phyloP scores from a whole-genome alignment of 2,888 invertebrate genomes.

The Blastobasis adustella region DNA sequence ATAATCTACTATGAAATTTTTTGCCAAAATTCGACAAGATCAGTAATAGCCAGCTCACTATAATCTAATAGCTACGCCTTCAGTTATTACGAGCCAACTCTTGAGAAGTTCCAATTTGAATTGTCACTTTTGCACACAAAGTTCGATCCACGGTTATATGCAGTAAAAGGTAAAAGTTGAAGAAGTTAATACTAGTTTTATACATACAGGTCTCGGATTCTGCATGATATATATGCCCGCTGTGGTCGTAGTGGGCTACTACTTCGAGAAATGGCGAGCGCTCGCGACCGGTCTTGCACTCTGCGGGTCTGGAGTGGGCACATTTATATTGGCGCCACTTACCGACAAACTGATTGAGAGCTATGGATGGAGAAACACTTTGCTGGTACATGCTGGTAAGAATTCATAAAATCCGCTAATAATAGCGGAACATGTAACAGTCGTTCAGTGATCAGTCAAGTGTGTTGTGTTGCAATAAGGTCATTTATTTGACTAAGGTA shows the following conservation, averaged over 20 bases:
- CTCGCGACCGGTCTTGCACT: conserved; percentile 97
- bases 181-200: no score
- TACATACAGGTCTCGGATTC: conserved; percentile 84
- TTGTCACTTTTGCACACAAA: no score
- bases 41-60: no score
- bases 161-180: no score
- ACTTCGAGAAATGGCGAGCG: conserved; percentile 97
- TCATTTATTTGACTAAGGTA: background rate
- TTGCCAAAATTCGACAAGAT: no score
- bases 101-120: no score
- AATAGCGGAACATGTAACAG: background rate
- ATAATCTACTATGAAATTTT: no score
- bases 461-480: background rate
- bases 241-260: conserved; percentile 95
- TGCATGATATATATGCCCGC: conserved; percentile 97
- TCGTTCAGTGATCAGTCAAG: no score
- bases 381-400: conserved; percentile 81
- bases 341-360: conserved; percentile 75
- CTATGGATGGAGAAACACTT: conserved; percentile 84
- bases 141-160: no score
- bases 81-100: no score
- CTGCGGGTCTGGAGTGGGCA: conserved; percentile 97
- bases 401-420: background rate
- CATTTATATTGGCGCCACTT: conserved; percentile 89
- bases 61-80: no score